Evolutionary conservation across 2,113 vertebrate genomes (phyloP), one percentile per base, ranked within the genome.

Genomic region (Odocoileus hemionus): DNA sequence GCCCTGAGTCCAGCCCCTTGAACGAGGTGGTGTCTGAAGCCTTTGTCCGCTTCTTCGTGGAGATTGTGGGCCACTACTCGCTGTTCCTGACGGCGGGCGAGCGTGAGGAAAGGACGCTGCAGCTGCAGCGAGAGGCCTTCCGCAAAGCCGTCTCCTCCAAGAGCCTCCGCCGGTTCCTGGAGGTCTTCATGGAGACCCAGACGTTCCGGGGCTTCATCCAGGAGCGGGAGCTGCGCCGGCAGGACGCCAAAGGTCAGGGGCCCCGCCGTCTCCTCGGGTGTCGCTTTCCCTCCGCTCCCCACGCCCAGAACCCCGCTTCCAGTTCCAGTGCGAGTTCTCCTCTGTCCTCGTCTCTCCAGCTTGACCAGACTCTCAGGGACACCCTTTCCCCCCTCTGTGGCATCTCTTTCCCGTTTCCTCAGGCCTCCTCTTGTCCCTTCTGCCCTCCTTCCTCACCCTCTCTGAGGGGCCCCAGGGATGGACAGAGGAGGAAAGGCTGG

Each of bases 151-250:
- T 99, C 97, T 99, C 99, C 28, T 99, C 99, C 93, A 99, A 99
- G 98, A 99, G 99, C 97, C 98, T 99, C 55, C 99, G 99, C 1
- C 99, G 99, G 60, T 99, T 99, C 98, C 98, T 99, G 98, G 99
- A 99, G 97, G 99, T 99, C 79, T 99, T 99, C 98, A 99, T 99
- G 99, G 99, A 99, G 98, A 99, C 99, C 0, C 99, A 99, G 99
- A 99, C 99, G 98, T 99, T 99, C 2, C 99, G 99, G 0, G 99
- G 99, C 96, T 99, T 99, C 97, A 99, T 99, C 97, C 99, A 99
- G 98, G 99, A 99, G 98, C 99, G 99, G 83, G 99, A 99, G 97
- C 98, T 99, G 93, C 98, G 99, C 67, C 98, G 99, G 86, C 99
- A 99, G 96, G 99, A 99, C 14, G 98, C 99, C 96, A 99, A 98